A percentile compares a stretch with the other conserved stretches of the same genome.
These are phyloP conservation scores for Ormyrus labotus DNA, from an alignment of 2,888 invertebrate genomes.

Conservation along the genomic window DNA sequence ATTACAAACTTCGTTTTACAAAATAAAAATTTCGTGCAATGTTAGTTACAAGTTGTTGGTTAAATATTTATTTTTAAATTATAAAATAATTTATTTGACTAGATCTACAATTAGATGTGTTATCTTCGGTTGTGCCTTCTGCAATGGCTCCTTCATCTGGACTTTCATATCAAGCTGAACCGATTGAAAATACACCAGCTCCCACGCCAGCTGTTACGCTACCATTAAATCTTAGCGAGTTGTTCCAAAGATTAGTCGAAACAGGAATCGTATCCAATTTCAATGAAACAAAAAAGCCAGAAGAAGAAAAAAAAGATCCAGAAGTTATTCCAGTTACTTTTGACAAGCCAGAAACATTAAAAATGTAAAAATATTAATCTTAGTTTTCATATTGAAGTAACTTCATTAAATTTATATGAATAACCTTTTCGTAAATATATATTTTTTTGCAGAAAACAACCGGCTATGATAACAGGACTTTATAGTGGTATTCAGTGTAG, in stretches of 20 bases:
- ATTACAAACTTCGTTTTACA: too few relatives aligned
- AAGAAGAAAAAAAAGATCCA: constrained; percentile 68
- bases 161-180: constrained; percentile 55
- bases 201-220: constrained; percentile 70
- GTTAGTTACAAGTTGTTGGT: too few relatives aligned
- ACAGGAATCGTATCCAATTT: constrained; percentile 84
- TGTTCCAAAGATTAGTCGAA: constrained; percentile 90
- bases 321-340: constrained; percentile 82
- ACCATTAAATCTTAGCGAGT: constrained; percentile 85
- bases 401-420: neutral
- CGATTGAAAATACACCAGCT: constrained; percentile 48
- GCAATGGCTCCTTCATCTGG: constrained; percentile 57
- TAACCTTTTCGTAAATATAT: neutral
- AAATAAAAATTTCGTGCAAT: too few relatives aligned
- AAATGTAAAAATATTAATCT: constrained; percentile 78
- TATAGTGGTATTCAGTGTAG: constrained; percentile 97
- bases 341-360: constrained; percentile 83
- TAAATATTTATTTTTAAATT: neutral
- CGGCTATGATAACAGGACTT: constrained; percentile 82
- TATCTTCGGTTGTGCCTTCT: constrained; percentile 66
- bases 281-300: constrained; percentile 68
- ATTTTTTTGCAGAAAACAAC: constrained; percentile 80
- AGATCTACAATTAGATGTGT: constrained; percentile 78
- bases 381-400: constrained; percentile 23
- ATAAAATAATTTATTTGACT: constrained; percentile 17